phyloP scores from a whole-genome alignment of 2,888 invertebrate genomes.

The Maniola hyperantus region DNA sequence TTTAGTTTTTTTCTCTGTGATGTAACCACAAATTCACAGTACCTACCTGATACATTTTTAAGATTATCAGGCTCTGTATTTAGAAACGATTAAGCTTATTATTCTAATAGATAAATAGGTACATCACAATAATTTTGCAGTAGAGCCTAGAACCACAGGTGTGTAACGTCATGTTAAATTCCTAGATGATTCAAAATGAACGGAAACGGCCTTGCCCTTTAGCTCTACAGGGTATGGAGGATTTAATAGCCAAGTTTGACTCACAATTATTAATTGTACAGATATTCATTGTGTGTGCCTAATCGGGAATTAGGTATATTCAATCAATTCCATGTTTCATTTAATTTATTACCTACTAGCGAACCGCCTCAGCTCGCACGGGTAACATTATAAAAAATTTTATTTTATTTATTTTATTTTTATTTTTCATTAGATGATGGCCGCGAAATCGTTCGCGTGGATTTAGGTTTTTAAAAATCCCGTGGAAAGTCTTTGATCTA shows the following conservation, averaged over 20 bases:
- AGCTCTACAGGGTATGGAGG: slow-evolving; percentile 3
- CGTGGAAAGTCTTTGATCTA: too few relatives aligned
- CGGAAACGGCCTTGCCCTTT: slow-evolving; percentile 27
- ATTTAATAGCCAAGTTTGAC: slow-evolving; percentile 12
- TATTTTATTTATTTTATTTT: background rate
- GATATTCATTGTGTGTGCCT: slow-evolving; percentile 5
- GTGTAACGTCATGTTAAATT: slow-evolving; percentile 27
- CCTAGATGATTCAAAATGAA: slow-evolving; percentile 38
- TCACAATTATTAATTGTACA: slow-evolving; percentile 19
- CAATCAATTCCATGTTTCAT: slow-evolving; percentile 1
- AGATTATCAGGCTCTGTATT: too few relatives aligned
- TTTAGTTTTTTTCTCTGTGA: too few relatives aligned
- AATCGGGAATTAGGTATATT: slow-evolving; percentile 11
- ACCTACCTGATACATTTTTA: too few relatives aligned
- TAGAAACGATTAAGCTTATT: too few relatives aligned
- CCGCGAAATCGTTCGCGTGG: too few relatives aligned
- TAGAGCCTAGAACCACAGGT: slow-evolving; percentile 20
- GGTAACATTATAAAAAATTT: too few relatives aligned
- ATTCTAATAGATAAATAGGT: background rate
- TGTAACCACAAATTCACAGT: too few relatives aligned
- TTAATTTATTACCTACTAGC: background rate
- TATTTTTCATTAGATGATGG: too few relatives aligned
- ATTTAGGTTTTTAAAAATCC: too few relatives aligned
- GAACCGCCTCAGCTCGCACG: too few relatives aligned
- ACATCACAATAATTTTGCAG: slow-evolving; percentile 2